Evolutionary conservation across 2,113 vertebrate genomes (phyloP), one percentile per base, ranked within the genome.

Genomic region (Notarius lentiginosus): DNA sequence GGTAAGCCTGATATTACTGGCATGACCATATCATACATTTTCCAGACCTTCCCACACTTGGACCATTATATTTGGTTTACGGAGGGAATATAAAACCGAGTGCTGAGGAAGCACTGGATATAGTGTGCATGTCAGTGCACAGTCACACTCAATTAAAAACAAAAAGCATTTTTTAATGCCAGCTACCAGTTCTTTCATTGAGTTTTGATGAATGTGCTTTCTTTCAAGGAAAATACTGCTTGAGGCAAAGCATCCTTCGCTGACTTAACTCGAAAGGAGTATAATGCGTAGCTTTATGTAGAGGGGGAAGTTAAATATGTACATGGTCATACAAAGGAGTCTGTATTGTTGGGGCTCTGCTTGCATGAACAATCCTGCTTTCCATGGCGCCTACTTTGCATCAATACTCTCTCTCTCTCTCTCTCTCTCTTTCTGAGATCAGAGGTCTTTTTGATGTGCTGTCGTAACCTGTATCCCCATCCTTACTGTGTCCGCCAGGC

Each of bases 401-500:
- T 58, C 53, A 22, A 24, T 60, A 20, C 66, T 73, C 24, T 72
- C 79, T 61, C 53, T 34, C 61, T 85, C 41, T 79, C n/a, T 65
- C 73, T 65, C 17, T 63, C 34, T 53, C 58, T 30, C 17, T 77
- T 53, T 63, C 41, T 76, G 70, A 87, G 81, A 87, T 84, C 73
- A 79, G 72, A 79, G 30, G 81, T 68, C 86, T 84, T 87, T 81
- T 88, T 88, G 87, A 87, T 85, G 68, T 83, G 49, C 79, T 79
- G 88, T 89, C 88, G 34, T 75, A 87, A 87, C 75, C 90, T 91
- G 90, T 92, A 93, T 92, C 53, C 92, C 84, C 72, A 89, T 94
- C 87, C 89, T 17, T n/a, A 89, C 82, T 91, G 66, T 88, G 93
- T 91, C 90, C 92, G 91, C 94, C n/a, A 79, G 90, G 90, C 83